Conservation (phyloP, 64 coral and sea anemone genomes). For the Acropora yongei region DNA sequence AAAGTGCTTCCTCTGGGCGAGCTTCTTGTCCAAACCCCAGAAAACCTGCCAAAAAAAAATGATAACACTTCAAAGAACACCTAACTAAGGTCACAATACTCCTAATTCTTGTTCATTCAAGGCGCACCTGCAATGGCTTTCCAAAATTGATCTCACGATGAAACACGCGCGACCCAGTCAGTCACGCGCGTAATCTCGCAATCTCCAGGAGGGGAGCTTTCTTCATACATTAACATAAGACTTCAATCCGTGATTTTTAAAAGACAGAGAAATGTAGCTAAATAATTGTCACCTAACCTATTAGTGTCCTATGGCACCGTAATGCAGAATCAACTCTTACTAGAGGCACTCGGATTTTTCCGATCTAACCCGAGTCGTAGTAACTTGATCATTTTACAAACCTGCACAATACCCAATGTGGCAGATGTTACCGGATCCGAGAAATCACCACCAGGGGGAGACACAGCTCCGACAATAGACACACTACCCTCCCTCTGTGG, state of each 20-base stretch:
- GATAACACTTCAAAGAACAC: neutral
- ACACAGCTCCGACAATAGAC: constrained; percentile 98
- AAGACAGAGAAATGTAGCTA: too few relatives aligned
- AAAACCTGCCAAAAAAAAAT: constrained; percentile 74
- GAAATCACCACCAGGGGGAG: constrained; percentile 98
- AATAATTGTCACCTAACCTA: too few relatives aligned
- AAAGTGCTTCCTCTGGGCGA: constrained; percentile 97
- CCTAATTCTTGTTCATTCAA: neutral
- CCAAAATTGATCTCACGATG: too few relatives aligned
- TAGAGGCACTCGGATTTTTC: too few relatives aligned
- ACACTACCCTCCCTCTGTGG: constrained; percentile 98
- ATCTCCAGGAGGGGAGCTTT: neutral
- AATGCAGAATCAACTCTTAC: neutral
- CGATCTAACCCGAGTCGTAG: too few relatives aligned
- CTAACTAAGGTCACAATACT: neutral
- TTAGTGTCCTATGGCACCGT: too few relatives aligned
- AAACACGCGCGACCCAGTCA: too few relatives aligned
- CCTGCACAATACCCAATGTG: constrained; percentile 98
- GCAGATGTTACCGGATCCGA: constrained; percentile 98
- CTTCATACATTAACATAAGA: too few relatives aligned
- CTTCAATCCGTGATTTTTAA: too few relatives aligned
- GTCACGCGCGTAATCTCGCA: too few relatives aligned
- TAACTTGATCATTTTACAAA: constrained; percentile 14
- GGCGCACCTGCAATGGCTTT: too few relatives aligned
- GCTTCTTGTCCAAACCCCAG: constrained; percentile 99